Base-by-base conservation (phyloP, 2,888 invertebrate species). In the Augochlorella aurata region DNA sequence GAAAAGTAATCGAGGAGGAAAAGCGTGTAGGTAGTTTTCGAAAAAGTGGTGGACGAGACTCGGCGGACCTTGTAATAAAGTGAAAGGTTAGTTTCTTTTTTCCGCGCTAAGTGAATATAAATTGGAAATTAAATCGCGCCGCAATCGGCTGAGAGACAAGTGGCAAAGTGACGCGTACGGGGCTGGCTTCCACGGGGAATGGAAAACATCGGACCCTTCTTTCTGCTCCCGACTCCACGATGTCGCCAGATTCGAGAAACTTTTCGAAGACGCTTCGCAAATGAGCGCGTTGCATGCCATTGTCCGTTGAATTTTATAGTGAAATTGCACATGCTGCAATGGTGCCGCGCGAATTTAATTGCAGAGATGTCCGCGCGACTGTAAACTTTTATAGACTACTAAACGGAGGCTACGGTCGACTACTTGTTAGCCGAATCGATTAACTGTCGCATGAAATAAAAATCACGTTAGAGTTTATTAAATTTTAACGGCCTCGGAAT, bases 91-190 rank as follows among this genome's bases (percentile, higher is more conserved):
- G 47, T 58, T 24, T 58, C 38, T 38, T 24, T n/a, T 58, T 76
- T 69, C 63, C 61, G n/a, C 52, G 75, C 52, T 72, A 75, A 76
- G 73, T 76, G 83, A 83, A 83, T 78, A 83, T 75, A 70, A 78
- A 83, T 83, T 83, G 72, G n/a, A 72, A 74, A 83, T 82, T 82
- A 77, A 69, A 74, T 82, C 58, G 71, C n/a, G 66, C 58, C 18
- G 61, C 74, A 69, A 82, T 82, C 81, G 73, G 72, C 52, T 21
- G 67, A 50, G 63, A 16, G 72, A 29, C 44, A 44, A 61, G 58
- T 58, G 74, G 21, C 21, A 14, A 58, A 58, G 58, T 14, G 24
- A 54, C 24, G 58, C 58, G 58, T 24, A 14, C 21, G 24, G 21
- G 58, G 21, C 21, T 58, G 58, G 24, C 58, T 58, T 7, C 14